A percentile compares a stretch with the other conserved stretches of the same genome.
Evolutionary conservation across 1,140 invertebrate genomes (phyloP).

Genomic region (Drosophila bocqueti): DNA sequence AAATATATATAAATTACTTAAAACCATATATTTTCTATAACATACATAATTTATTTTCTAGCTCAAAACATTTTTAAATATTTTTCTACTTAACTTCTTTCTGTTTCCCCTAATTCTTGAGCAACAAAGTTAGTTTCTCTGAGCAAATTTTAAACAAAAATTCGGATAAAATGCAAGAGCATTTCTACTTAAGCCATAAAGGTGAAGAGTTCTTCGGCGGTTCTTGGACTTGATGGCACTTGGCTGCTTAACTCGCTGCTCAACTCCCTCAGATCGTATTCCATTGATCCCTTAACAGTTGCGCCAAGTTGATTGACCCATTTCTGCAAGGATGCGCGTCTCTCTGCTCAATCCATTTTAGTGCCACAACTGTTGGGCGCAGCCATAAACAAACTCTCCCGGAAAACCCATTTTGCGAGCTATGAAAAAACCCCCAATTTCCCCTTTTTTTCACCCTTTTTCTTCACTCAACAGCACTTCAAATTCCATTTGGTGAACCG

Average conservation of each 20-base stretch:
- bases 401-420: conserved; percentile 23
- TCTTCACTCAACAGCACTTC: conserved; percentile 20
- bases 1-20: neutral
- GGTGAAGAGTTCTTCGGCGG: neutral
- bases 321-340: conserved; percentile 20
- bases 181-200: neutral
- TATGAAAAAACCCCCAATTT: neutral
- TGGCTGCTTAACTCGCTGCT: conserved; percentile 6
- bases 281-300: conserved; percentile 49
- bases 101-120: neutral
- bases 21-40: neutral
- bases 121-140: neutral
- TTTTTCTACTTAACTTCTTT: neutral
- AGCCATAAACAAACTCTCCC: conserved; percentile 30
- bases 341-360: conserved; percentile 47
- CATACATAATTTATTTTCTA: neutral
- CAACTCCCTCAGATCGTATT: conserved; percentile 32
- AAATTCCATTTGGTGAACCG: conserved; percentile 29
- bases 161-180: neutral
- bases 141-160: neutral
- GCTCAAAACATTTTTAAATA: neutral
- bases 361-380: conserved; percentile 27
- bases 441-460: neutral
- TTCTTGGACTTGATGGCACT: neutral
- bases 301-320: conserved; percentile 44